phyloP scores from a whole-genome alignment of 1,140 invertebrate genomes.

The Drosophila ohnishii region DNA sequence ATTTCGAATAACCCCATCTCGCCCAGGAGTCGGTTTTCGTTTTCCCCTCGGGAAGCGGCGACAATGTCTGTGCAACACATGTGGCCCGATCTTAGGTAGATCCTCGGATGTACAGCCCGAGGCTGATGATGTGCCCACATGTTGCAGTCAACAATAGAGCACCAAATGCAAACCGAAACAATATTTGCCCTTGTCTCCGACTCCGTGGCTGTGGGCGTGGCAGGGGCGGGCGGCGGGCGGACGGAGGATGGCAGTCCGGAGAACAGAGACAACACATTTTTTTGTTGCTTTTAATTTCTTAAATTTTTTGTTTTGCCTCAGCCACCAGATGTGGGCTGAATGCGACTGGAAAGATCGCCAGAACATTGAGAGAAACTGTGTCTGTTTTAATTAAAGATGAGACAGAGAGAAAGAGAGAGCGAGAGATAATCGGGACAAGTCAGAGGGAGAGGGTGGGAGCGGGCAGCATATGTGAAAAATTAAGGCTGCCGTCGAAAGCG shows the following conservation, averaged over 20 bases:
- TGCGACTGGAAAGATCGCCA: constrained; percentile 59
- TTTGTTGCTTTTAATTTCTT: constrained; percentile 75
- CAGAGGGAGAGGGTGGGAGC: constrained; percentile 9
- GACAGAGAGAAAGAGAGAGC: constrained; percentile 17
- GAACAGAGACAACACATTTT: constrained; percentile 40
- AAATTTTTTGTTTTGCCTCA: constrained; percentile 60
- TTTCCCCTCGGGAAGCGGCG: constrained; percentile 25
- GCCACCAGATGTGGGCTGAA: constrained; percentile 70
- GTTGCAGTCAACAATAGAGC: constrained; percentile 70
- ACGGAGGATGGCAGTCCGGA: background rate
- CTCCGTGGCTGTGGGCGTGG: constrained; percentile 28
- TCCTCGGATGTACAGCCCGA: background rate
- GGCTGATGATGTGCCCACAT: constrained; percentile 67
- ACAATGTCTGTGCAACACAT: constrained; percentile 68
- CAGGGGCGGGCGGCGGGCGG: constrained; percentile 27
- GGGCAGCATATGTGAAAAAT: constrained; percentile 76
- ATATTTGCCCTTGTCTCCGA: constrained; percentile 79
- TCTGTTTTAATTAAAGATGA: constrained; percentile 74
- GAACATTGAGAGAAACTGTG: constrained; percentile 59
- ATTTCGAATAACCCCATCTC: constrained; percentile 34
- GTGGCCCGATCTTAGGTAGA: constrained; percentile 70
- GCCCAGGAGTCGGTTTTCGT: constrained; percentile 22
- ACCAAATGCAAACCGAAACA: constrained; percentile 71
- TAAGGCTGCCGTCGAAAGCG: constrained; percentile 71
- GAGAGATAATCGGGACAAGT: constrained; percentile 13